Conservation (phyloP, 2,888 invertebrate species). For the Callinectes sapidus region DNA sequence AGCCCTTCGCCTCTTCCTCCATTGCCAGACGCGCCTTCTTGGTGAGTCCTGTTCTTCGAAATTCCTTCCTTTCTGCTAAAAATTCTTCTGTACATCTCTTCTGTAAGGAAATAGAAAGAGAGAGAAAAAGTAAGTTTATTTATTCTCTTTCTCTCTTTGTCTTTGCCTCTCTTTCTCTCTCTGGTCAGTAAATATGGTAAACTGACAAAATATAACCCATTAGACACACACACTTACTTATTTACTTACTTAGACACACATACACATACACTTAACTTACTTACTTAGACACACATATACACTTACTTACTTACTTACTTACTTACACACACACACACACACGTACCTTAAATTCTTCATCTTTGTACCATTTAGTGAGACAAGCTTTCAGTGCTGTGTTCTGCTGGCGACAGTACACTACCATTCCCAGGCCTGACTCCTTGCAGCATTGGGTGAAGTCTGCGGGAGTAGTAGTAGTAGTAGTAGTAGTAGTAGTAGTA, state of each 20-base stretch:
- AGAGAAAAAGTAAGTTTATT: not conserved
- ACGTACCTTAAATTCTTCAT: conserved; percentile 60
- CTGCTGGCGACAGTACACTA: conserved; percentile 84
- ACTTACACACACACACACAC: not conserved
- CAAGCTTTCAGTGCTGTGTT: conserved; percentile 84
- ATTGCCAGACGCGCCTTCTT: conserved; percentile 39
- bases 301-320: no score
- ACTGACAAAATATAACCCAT: no score
- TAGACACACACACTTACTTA: not conserved
- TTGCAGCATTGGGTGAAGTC: conserved; percentile 84
- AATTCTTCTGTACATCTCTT: conserved; percentile 51
- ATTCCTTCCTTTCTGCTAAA: conserved; percentile 50
- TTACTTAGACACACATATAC: not conserved
- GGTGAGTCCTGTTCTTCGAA: conserved; percentile 53
- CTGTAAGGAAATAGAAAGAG: not conserved
- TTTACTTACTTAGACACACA: no score
- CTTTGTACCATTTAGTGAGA: conserved; percentile 81
- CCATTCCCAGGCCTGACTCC: conserved; percentile 82
- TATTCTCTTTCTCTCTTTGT: not conserved
- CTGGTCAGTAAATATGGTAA: no score
- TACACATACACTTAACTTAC: conserved; percentile 37
- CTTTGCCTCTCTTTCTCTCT: not conserved
- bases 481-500: not conserved
- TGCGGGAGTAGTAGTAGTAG: conserved; percentile 74
- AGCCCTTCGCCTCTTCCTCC: not conserved